A percentile compares a stretch with the other conserved stretches of the same genome.
These are phyloP conservation scores for Perdix hodgsoniae DNA, from an alignment of 2,797 vertebrate genomes.

Conservation along the genomic window DNA sequence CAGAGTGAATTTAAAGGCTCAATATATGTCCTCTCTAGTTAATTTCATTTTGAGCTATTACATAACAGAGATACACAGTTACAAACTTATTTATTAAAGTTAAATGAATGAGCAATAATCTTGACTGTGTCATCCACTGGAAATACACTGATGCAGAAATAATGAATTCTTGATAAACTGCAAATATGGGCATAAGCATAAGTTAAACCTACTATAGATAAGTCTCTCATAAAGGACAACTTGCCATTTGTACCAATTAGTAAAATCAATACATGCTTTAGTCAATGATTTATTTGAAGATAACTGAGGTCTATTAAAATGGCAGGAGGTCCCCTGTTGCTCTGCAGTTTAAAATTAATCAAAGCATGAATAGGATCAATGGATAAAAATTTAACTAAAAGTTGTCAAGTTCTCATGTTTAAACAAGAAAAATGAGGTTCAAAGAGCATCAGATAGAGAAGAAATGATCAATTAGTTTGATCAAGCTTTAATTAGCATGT, in stretches of 20 bases:
- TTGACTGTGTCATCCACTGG: background rate
- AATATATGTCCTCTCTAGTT: background rate
- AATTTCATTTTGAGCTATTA: slow-evolving; percentile 28
- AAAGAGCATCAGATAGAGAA: background rate
- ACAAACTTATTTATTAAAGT: background rate
- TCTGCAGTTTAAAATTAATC: background rate
- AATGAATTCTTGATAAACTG: background rate
- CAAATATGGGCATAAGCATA: background rate
- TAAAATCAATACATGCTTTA: background rate
- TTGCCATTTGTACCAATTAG: background rate
- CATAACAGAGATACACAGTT: background rate
- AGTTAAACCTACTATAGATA: background rate
- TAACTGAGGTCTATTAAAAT: background rate
- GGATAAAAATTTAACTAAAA: background rate
- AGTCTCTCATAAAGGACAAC: background rate
- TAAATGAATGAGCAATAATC: background rate
- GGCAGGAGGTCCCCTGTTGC: background rate
- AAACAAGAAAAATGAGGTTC: background rate
- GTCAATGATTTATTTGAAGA: background rate
- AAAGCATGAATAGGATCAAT: background rate
- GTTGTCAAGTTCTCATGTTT: background rate
- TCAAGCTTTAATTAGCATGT: background rate
- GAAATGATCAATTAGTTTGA: background rate
- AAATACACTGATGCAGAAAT: background rate
- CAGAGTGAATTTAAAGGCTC: slow-evolving; percentile 6